A percentile compares a stretch with the other conserved stretches of the same genome.
Conservation (phyloP, 2,113 vertebrate genomes). For the Galbula dea region DNA sequence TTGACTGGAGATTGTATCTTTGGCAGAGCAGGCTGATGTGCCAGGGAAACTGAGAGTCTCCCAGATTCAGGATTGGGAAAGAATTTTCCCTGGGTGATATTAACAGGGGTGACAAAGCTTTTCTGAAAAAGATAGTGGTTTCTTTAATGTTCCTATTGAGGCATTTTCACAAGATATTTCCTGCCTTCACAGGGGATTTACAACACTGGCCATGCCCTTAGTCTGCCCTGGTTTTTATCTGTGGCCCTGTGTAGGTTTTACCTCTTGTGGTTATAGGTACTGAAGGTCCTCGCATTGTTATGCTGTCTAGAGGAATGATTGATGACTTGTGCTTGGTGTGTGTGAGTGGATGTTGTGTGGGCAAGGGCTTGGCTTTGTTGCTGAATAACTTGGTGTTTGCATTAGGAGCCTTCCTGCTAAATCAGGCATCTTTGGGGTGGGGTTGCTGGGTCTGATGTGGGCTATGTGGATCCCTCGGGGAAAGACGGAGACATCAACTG, state of each 20-base stretch:
- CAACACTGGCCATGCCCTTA: neutral
- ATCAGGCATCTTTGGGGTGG: neutral
- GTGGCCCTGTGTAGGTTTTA: neutral
- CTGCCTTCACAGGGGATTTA: neutral
- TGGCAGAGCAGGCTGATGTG: neutral
- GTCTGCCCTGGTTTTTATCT: neutral
- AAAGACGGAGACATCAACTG: neutral
- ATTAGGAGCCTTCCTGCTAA: neutral
- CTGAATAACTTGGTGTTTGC: neutral
- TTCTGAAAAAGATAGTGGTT: neutral
- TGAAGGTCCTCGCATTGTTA: conserved; percentile 31
- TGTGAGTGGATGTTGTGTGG: neutral
- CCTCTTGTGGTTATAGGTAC: neutral
- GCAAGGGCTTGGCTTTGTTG: neutral
- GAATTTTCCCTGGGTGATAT: neutral
- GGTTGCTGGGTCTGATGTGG: neutral
- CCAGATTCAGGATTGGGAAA: neutral
- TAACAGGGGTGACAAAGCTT: neutral
- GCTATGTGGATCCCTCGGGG: neutral
- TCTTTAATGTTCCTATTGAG: neutral
- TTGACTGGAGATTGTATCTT: neutral
- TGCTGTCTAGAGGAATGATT: neutral
- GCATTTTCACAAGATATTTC: neutral
- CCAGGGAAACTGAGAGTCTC: neutral
- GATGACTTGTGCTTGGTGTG: neutral